Percentiles rank a stretch among this genome's conserved stretches.
phyloP scores from a whole-genome alignment of 2,888 invertebrate genomes.

The Peribatodes rhomboidaria region DNA sequence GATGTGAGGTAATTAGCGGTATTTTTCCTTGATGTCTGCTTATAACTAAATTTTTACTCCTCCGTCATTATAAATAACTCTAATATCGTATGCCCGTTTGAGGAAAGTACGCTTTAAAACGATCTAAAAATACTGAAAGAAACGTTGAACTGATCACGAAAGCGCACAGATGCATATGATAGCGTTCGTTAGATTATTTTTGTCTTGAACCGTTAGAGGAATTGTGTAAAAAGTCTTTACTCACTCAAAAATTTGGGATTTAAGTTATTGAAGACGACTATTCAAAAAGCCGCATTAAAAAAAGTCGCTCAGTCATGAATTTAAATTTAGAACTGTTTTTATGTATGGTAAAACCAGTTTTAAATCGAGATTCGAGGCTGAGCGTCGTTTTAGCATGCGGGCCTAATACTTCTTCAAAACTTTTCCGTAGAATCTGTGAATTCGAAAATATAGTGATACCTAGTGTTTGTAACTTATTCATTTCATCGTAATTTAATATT shows the following conservation, averaged over 20 bases:
- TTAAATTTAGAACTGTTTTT: too few relatives aligned
- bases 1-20: background rate
- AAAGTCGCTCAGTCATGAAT: too few relatives aligned
- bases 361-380: too few relatives aligned
- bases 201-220: slow-evolving; percentile 45
- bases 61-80: background rate
- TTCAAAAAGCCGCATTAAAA: too few relatives aligned
- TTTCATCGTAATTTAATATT: too few relatives aligned
- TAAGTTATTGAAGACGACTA: too few relatives aligned
- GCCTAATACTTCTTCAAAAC: too few relatives aligned
- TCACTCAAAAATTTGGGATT: background rate
- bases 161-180: slow-evolving; percentile 50
- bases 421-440: too few relatives aligned
- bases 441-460: too few relatives aligned
- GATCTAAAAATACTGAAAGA: slow-evolving; percentile 22
- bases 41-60: background rate
- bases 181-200: slow-evolving; percentile 56
- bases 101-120: slow-evolving; percentile 16
- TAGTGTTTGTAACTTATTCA: too few relatives aligned
- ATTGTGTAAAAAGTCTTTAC: background rate
- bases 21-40: slow-evolving; percentile 9
- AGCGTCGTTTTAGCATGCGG: too few relatives aligned
- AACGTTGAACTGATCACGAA: slow-evolving; percentile 18
- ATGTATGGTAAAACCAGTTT: too few relatives aligned
- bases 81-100: slow-evolving; percentile 4